Conservation (phyloP, 2,113 vertebrate species). For the Xyrauchen texanus region DNA sequence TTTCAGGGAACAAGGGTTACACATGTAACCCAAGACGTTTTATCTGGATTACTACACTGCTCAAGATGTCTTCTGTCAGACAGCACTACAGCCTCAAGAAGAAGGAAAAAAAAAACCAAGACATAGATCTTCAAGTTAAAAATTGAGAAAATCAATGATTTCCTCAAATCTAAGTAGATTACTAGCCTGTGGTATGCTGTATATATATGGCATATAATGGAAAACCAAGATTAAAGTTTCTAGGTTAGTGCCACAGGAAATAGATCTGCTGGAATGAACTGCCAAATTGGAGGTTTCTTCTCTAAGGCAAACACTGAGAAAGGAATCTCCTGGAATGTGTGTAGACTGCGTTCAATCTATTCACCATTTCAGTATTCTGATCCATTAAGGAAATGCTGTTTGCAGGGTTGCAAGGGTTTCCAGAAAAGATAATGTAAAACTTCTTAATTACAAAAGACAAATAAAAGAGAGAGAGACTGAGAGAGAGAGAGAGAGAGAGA, state of each 20-base stretch:
- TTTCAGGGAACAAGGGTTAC: no score
- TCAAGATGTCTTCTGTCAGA: no score
- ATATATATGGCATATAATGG: background rate
- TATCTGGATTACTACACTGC: no score
- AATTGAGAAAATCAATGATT: background rate
- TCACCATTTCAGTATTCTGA: no score
- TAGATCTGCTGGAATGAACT: background rate
- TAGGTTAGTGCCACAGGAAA: background rate
- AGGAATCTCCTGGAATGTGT: background rate
- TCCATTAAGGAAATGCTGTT: no score
- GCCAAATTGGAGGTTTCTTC: conserved; percentile 18
- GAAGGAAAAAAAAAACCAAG: background rate
- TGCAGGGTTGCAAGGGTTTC: no score
- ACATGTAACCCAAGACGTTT: no score
- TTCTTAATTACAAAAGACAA: conserved; percentile 24
- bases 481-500: no score
- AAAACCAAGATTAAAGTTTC: background rate
- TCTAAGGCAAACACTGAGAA: conserved; percentile 41
- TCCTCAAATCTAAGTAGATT: background rate
- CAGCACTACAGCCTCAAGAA: background rate
- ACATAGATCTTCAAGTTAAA: background rate
- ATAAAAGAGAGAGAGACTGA: background rate
- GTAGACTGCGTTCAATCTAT: no score
- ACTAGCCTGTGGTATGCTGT: background rate
- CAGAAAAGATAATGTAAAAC: conserved; percentile 32